Evolutionary conservation across 2,797 vertebrate species (phyloP).

Genomic region (Melanotaenia parkinsoni): DNA sequence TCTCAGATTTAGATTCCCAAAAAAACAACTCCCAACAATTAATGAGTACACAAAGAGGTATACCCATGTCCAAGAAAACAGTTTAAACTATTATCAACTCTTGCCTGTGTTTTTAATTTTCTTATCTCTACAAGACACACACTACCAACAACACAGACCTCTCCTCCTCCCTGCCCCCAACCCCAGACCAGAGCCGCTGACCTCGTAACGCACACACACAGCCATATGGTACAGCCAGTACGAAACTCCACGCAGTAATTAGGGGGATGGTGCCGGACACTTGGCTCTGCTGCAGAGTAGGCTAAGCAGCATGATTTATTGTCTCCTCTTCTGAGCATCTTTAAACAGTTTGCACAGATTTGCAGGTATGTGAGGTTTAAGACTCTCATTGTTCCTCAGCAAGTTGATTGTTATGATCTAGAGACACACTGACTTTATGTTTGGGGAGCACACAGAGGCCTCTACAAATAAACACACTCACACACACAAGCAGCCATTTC

Average conservation of each 20-base stretch:
- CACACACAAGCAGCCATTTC: slow-evolving; percentile 43
- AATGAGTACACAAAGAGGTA: background rate
- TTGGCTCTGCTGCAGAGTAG: slow-evolving; percentile 36
- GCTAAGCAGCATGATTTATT: slow-evolving; percentile 37
- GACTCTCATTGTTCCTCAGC: slow-evolving; percentile 51
- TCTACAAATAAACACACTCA: slow-evolving; percentile 62
- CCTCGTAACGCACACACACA: slow-evolving; percentile 63
- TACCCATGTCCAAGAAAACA: slow-evolving; percentile 30
- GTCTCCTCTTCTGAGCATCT: slow-evolving; percentile 19
- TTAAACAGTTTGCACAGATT: slow-evolving; percentile 10
- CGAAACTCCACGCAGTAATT: slow-evolving; percentile 65
- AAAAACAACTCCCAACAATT: background rate
- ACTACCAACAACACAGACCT: slow-evolving; percentile 42
- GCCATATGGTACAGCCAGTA: slow-evolving; percentile 76
- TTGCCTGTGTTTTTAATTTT: slow-evolving; percentile 54
- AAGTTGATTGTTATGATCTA: slow-evolving; percentile 58
- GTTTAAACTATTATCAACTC: slow-evolving; percentile 49
- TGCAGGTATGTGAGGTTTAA: slow-evolving; percentile 48
- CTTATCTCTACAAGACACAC: slow-evolving; percentile 71
- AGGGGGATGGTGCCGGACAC: slow-evolving; percentile 66
- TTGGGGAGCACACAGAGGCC: slow-evolving; percentile 69
- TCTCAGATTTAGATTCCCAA: background rate
- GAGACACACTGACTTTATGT: slow-evolving; percentile 38
- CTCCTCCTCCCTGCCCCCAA: slow-evolving; percentile 34
- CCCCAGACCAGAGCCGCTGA: slow-evolving; percentile 66